Evolutionary conservation across 2,797 vertebrate species (phyloP).

Genomic region (Todus mexicanus): DNA sequence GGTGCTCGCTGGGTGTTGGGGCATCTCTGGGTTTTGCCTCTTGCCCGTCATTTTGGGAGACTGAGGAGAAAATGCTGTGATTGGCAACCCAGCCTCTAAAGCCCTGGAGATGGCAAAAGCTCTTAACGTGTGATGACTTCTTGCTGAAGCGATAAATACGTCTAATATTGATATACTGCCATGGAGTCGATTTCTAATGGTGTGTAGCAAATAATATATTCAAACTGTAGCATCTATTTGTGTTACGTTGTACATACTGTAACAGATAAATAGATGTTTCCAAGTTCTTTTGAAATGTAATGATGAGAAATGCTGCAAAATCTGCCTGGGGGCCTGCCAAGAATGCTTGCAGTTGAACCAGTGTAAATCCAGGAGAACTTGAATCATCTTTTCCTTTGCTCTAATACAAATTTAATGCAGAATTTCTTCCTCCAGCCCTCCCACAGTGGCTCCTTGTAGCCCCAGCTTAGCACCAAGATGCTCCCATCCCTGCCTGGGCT

Average conservation of each 20-base stretch:
- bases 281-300: constrained; percentile 3
- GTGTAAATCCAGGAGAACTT: not conserved
- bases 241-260: not conserved
- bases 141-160: constrained; percentile 24
- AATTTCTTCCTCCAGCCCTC: not conserved
- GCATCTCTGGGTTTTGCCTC: not conserved
- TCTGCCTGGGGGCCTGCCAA: not conserved
- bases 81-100: not conserved
- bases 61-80: not conserved
- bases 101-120: not conserved
- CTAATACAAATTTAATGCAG: not conserved
- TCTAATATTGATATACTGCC: not conserved
- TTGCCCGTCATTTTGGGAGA: not conserved
- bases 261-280: constrained; percentile 45
- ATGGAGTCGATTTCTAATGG: constrained; percentile 1
- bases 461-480: not conserved
- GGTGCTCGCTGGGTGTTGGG: not conserved
- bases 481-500: not conserved
- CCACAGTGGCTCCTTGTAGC: not conserved
- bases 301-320: not conserved
- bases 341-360: not conserved
- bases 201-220: constrained; percentile 44
- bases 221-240: constrained; percentile 13
- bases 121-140: not conserved
- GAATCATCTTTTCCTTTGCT: not conserved